These are phyloP conservation scores for Brachypteracias leptosomus DNA, from an alignment of 2,113 vertebrate genomes.

Conservation along the genomic window DNA sequence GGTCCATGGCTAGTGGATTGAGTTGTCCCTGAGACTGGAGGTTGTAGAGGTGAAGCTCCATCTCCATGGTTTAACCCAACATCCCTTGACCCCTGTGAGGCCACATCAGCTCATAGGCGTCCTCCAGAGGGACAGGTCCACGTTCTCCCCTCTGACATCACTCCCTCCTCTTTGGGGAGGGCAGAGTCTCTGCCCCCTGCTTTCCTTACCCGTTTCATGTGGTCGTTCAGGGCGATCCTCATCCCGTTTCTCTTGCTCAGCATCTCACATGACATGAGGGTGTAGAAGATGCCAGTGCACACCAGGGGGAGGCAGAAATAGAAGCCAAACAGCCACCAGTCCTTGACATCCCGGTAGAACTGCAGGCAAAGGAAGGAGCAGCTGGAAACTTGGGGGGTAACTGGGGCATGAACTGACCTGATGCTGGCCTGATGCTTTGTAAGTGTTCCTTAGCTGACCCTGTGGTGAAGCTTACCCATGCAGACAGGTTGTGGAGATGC, in stretches of 20 bases:
- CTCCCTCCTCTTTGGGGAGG: not conserved
- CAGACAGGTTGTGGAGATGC: not conserved
- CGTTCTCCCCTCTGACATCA: too few relatives aligned
- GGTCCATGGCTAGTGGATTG: not conserved
- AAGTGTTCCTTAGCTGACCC: not conserved
- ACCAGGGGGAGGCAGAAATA: slow-evolving; percentile 90
- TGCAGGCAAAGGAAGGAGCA: slow-evolving; percentile 15
- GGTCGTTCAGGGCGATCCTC: slow-evolving; percentile 88
- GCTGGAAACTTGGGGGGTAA: not conserved
- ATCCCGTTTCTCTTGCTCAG: slow-evolving; percentile 87
- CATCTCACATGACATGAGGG: slow-evolving; percentile 92
- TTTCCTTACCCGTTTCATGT: slow-evolving; percentile 87
- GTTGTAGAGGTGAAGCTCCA: not conserved
- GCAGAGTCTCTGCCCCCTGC: not conserved
- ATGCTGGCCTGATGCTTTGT: too few relatives aligned
- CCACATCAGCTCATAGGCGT: not conserved
- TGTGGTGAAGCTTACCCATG: not conserved
- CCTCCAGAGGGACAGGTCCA: not conserved
- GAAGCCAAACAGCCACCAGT: slow-evolving; percentile 92
- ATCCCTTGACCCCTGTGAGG: not conserved
- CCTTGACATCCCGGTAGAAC: slow-evolving; percentile 86
- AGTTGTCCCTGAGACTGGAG: not conserved
- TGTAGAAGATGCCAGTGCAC: slow-evolving; percentile 89
- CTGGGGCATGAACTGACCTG: accelerated
- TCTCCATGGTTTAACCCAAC: not conserved